A percentile compares a stretch with the other conserved stretches of the same genome.
These are phyloP conservation scores for Spermophilus dauricus DNA, from an alignment of 2,113 vertebrate genomes.

Conservation along the genomic window DNA sequence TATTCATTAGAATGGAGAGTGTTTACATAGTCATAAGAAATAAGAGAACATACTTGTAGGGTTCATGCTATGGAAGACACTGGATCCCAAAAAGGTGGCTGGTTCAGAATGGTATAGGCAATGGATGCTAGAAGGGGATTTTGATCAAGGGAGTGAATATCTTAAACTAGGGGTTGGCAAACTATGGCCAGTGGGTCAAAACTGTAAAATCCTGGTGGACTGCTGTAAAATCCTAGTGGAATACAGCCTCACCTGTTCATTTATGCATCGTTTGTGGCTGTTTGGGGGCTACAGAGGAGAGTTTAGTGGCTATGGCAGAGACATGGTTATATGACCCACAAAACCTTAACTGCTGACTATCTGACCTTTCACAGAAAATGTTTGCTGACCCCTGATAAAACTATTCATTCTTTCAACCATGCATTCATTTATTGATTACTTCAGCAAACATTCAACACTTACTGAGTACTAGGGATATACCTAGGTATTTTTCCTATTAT, in stretches of 20 bases:
- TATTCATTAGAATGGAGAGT: neutral
- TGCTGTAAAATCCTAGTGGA: neutral
- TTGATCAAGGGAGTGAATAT: neutral
- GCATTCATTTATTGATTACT: neutral
- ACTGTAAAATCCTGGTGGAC: neutral
- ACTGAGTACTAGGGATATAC: neutral
- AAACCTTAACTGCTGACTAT: neutral
- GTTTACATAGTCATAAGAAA: neutral
- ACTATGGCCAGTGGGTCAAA: neutral
- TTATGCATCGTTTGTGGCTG: neutral
- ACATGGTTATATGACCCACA: neutral
- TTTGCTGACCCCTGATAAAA: neutral
- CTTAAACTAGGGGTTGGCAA: neutral
- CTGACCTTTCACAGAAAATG: neutral
- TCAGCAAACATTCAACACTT: neutral
- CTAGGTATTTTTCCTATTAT: neutral
- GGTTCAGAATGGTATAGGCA: neutral
- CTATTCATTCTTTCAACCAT: neutral
- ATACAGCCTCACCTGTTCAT: neutral
- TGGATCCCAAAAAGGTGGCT: neutral
- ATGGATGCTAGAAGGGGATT: neutral
- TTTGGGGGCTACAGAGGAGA: neutral
- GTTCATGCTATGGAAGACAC: neutral
- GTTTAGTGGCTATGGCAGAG: neutral
- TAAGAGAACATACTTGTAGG: neutral